Evolutionary conservation across 2,888 invertebrate genomes (phyloP).

Genomic region (Nomada flava): DNA sequence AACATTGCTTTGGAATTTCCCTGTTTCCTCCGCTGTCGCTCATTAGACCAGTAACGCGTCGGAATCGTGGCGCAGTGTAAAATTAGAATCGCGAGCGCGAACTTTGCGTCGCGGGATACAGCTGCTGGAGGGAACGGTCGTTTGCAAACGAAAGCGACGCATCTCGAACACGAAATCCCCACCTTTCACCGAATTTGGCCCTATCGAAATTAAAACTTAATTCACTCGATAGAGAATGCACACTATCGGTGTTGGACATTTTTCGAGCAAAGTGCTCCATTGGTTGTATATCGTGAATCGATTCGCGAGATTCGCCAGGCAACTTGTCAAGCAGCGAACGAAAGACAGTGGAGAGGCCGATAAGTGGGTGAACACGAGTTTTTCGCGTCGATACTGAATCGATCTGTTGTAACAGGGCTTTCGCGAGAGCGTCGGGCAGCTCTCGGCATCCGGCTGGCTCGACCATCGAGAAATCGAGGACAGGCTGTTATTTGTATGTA

Average conservation of each 20-base stretch:
- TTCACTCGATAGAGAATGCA: too few relatives aligned
- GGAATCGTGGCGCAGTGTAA: constrained; percentile 21
- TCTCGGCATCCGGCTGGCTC: constrained; percentile 59
- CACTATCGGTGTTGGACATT: neutral
- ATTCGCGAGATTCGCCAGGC: constrained; percentile 10
- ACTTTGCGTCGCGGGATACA: constrained; percentile 13
- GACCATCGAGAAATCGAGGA: constrained; percentile 68
- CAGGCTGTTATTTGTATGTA: constrained; percentile 64
- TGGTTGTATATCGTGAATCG: constrained; percentile 7
- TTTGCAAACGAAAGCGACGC: neutral
- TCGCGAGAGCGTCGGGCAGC: constrained; percentile 42
- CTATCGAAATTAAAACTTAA: neutral
- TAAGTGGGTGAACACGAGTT: constrained; percentile 10
- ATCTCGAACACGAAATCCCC: too few relatives aligned
- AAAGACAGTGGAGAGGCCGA: neutral
- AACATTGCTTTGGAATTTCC: constrained; percentile 38
- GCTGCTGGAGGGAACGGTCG: neutral
- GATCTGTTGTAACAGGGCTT: constrained; percentile 49
- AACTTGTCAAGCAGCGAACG: constrained; percentile 2
- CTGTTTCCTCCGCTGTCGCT: constrained; percentile 23
- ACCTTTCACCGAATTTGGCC: neutral
- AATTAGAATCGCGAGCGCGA: constrained; percentile 40
- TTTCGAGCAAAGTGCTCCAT: neutral
- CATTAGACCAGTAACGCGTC: constrained; percentile 19
- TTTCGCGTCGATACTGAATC: constrained; percentile 58